These are phyloP conservation scores for Pipistrellus pipistrellus DNA, from an alignment of 2,797 vertebrate genomes.

Conservation along the genomic window DNA sequence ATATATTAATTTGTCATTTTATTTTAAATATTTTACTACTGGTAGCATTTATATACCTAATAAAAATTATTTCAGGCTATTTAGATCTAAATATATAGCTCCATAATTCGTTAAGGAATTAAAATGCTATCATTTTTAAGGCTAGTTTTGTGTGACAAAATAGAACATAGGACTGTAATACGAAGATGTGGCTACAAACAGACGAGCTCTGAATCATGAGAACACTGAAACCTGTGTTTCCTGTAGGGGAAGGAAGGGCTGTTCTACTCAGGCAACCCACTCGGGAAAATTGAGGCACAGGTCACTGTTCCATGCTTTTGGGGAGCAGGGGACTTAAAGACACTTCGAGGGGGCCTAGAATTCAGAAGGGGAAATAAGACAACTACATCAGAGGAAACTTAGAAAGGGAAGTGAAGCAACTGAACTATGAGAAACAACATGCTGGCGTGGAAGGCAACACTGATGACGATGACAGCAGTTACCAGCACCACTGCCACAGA, in stretches of 20 bases:
- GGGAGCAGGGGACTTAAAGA: neutral
- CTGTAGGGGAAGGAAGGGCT: neutral
- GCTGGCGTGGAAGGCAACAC: neutral
- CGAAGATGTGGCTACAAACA: neutral
- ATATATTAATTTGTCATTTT: neutral
- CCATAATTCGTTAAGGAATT: conserved; percentile 8
- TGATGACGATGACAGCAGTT: neutral
- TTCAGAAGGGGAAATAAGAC: neutral
- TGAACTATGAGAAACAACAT: neutral
- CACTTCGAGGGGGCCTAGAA: neutral
- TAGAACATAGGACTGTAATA: neutral
- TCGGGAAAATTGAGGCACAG: neutral
- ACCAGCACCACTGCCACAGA: too few relatives aligned
- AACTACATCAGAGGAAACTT: neutral
- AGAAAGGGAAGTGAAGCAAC: neutral
- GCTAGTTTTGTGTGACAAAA: conserved; percentile 8
- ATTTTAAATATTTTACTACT: conserved; percentile 47
- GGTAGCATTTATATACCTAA: neutral
- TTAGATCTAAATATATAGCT: neutral
- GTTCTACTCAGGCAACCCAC: neutral
- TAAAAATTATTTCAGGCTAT: conserved; percentile 1
- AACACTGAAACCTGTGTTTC: neutral
- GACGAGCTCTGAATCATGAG: neutral
- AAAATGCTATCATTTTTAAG: conserved; percentile 8
- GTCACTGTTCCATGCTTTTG: neutral